Conservation (phyloP, 2,797 vertebrate genomes). For the Hylomyscus alleni region DNA sequence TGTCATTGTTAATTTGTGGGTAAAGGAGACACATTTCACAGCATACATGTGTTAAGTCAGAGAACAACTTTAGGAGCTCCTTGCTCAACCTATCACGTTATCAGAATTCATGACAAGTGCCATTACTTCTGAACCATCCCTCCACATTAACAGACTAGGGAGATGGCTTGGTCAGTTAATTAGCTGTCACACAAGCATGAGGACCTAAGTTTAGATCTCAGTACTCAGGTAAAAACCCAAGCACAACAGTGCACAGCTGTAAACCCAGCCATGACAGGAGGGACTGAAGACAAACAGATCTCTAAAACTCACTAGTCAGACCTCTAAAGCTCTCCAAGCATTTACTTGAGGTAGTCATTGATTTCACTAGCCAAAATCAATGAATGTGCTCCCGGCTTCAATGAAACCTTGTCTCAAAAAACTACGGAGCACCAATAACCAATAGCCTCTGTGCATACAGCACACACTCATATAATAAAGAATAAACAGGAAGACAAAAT, state of each 20-base stretch:
- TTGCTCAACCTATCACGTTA: neutral
- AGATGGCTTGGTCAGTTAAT: neutral
- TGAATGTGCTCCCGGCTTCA: neutral
- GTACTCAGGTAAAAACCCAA: neutral
- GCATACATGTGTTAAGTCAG: neutral
- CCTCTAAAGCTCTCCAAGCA: neutral
- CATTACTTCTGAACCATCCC: neutral
- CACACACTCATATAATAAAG: neutral
- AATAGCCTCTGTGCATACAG: neutral
- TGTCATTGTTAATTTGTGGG: neutral
- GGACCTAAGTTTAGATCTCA: neutral
- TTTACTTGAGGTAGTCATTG: neutral
- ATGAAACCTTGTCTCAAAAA: neutral
- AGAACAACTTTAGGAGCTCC: neutral
- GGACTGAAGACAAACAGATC: neutral
- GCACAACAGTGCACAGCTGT: neutral
- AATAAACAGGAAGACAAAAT: neutral
- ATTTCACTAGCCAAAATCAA: neutral
- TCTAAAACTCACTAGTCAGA: neutral
- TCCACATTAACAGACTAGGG: neutral
- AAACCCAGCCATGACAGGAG: neutral
- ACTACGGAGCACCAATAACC: neutral
- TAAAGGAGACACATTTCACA: neutral
- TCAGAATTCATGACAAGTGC: neutral
- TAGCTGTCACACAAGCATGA: neutral